Percentiles rank a stretch among this genome's conserved stretches.
Evolutionary conservation across 2,888 invertebrate genomes (phyloP).

Genomic region (Oxyscelio sp.): DNA sequence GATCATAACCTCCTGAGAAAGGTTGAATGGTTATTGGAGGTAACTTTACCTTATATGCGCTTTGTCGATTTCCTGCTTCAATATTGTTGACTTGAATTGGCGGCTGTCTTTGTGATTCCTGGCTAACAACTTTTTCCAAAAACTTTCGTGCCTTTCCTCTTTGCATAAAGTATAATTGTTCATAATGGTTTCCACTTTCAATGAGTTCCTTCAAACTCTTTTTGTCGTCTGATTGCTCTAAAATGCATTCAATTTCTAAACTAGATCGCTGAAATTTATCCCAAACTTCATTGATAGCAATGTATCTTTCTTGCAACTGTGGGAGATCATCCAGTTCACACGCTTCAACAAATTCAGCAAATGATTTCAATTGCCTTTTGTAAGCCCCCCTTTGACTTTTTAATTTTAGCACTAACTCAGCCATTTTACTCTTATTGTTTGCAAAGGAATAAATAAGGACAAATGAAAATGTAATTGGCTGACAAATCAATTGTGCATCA

Average conservation of each 20-base stretch:
- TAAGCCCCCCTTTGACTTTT: background rate
- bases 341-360: background rate
- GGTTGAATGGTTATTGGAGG: conserved; percentile 20
- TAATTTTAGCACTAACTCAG: background rate
- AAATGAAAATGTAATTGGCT: too few relatives aligned
- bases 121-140: too few relatives aligned
- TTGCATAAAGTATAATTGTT: background rate
- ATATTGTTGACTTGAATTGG: too few relatives aligned
- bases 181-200: background rate
- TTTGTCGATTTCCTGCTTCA: too few relatives aligned
- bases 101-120: too few relatives aligned
- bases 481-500: too few relatives aligned
- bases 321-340: background rate
- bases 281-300: background rate
- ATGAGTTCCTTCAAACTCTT: background rate
- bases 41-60: conserved; percentile 20
- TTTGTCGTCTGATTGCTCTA: background rate
- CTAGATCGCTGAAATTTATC: background rate
- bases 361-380: background rate
- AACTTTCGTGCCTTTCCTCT: background rate
- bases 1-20: conserved; percentile 8
- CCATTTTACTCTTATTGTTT: background rate
- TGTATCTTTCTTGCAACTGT: conserved; percentile 14
- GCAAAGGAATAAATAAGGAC: too few relatives aligned
- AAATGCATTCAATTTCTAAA: background rate